Evolutionary conservation across 2,888 invertebrate species (phyloP), one percentile per base, ranked within the genome.

Genomic region (Amaurobius ferox): DNA sequence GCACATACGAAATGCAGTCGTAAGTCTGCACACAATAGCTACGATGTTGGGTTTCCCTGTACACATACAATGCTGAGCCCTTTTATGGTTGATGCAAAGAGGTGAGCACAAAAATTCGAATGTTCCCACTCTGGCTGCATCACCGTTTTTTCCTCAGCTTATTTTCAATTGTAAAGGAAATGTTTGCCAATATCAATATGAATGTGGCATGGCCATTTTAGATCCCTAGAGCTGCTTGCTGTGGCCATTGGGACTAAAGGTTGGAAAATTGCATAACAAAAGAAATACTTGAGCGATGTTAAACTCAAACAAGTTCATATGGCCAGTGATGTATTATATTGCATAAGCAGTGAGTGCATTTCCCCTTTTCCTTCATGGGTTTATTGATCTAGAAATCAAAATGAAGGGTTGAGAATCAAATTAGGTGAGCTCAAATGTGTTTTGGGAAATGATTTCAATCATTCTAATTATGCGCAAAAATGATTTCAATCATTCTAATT

Each of bases 311-410:
- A 35, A 35, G 9, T n/a, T n/a, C 35, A 35, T 7, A 35, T 2
- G 23, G 23, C 55, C 55, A 55, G 3, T 3, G 55, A 23, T 55
- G 55, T 55, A 5, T 23, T 5, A 55, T 0, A 6, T 66, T 19
- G 6, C 66, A n/a, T 11, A 7, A 40, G 76, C 67, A 76, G 35
- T 48, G 70, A 76, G 62, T 70, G 76, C 81, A 71, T 76, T 44
- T 40, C 70, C 35, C 66, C 79, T 35, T 29, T n/a, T 72, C 76
- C 73, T 35, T 35, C 16, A 39, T n/a, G 19, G 19, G 48, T 72
- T 79, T 80, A 68, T 74, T 71, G 70, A 83, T 70, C 62, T 30
- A 13, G 39, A 23, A 83, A 83, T 83, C 81, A 83, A 83, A 83
- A 83, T 44, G 40, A 48, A 70, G 74, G 28, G 73, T 13, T 30